Conservation (phyloP, 2,888 invertebrate genomes). For the Apodemia hepburni region DNA sequence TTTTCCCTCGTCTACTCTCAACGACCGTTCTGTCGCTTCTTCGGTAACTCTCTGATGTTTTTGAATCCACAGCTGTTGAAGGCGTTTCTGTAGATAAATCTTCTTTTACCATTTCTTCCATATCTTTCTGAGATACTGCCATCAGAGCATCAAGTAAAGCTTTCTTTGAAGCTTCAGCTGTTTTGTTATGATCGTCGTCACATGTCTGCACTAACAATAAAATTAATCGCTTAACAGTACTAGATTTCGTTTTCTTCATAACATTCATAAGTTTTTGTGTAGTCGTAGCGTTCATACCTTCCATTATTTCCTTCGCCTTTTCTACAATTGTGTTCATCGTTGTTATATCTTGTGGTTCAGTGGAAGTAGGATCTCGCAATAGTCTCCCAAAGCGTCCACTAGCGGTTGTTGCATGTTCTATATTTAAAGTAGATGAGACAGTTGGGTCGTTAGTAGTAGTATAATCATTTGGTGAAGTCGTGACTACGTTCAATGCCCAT, state of each 20-base stretch:
- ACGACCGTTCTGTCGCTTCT: slow-evolving; percentile 42
- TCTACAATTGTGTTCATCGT: slow-evolving; percentile 84
- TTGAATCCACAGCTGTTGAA: slow-evolving; percentile 40
- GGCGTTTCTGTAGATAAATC: slow-evolving; percentile 46
- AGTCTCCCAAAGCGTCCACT: slow-evolving; percentile 55
- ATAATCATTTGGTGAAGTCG: slow-evolving; percentile 48
- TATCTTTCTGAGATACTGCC: slow-evolving; percentile 80
- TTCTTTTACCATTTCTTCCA: slow-evolving; percentile 70
- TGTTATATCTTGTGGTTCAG: slow-evolving; percentile 80
- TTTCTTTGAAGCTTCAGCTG: slow-evolving; percentile 85
- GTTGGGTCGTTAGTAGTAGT: slow-evolving; percentile 52
- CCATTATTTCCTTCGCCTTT: slow-evolving; percentile 88
- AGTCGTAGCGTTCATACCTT: slow-evolving; percentile 87
- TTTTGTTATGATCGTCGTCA: slow-evolving; percentile 85
- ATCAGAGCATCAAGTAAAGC: slow-evolving; percentile 85
- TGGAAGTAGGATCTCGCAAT: slow-evolving; percentile 55
- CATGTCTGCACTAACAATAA: slow-evolving; percentile 89
- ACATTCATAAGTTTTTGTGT: slow-evolving; percentile 87
- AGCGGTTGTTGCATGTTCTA: slow-evolving; percentile 48
- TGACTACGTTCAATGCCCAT: slow-evolving; percentile 48
- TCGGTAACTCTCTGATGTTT: slow-evolving; percentile 44
- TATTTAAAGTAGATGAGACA: slow-evolving; percentile 48
- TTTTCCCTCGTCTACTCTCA: slow-evolving; percentile 49
- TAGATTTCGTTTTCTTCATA: slow-evolving; percentile 90
- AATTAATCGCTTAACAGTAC: slow-evolving; percentile 86